Evolutionary conservation across 2,888 invertebrate genomes (phyloP), one percentile per base, ranked within the genome.

Genomic region (Chelonus formosanus): DNA sequence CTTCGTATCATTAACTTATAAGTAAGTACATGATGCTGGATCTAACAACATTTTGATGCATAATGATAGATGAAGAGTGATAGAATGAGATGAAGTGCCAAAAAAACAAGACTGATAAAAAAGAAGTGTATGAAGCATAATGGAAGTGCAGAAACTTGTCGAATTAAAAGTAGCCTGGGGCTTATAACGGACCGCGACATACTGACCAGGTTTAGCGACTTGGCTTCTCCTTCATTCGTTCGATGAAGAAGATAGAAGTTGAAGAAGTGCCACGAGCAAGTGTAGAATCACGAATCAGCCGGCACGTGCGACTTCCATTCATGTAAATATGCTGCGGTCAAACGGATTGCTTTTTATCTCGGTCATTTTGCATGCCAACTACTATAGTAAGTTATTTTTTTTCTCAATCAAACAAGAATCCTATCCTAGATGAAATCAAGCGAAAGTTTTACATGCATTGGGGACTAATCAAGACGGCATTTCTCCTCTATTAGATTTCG

Each of bases 121-220:
- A 40, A 40, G 40, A 5, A 5, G 40, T 3, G 6, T 6, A 5
- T 40, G 40, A 40, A 40, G 40, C 40, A 40, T 40, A 40, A 32
- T 43, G 43, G 6, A 44, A 50, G 34, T 54, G 68, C 63, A 55
- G 64, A 73, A 70, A 74, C 70, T 74, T 78, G 72, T 75, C 80
- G 78, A 81, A 82, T 80, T 78, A 76, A 75, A 74, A 75, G 80
- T 75, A 74, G 80, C 81, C 80, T 73, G 74, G 69, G 80, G 81
- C 79, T 73, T 69, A 78, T 83, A 82, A 82, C 82, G 82, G 82
- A 76, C 71, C 80, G 48, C 65, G 80, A 72, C 81, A 79, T 74
- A 80, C 81, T 80, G 77, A 81, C 79, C 65, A 64, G 52, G 52
- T 52, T 52, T 52, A 52, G 31, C 32, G 52, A 8, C 55, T 63